Evolutionary conservation across 2,113 vertebrate species (phyloP).

Genomic region (Notothenia rossii): DNA sequence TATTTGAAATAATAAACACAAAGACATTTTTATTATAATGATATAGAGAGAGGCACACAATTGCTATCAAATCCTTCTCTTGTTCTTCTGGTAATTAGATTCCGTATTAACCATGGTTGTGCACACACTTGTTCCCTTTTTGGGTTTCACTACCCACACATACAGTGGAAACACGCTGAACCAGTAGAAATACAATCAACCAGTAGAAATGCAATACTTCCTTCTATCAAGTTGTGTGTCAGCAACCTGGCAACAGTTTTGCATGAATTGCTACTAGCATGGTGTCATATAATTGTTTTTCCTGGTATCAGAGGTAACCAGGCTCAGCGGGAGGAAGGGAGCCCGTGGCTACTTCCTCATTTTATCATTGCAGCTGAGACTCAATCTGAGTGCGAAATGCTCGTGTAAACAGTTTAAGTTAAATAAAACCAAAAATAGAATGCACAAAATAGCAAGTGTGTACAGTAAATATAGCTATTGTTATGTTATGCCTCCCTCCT

Average conservation of each 20-base stretch:
- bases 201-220: background rate
- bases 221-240: slow-evolving; percentile 14
- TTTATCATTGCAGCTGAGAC: slow-evolving; percentile 3
- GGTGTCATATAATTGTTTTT: background rate
- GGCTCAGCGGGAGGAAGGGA: slow-evolving; percentile 5
- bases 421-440: background rate
- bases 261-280: background rate
- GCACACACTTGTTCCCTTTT: background rate
- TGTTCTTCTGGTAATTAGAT: background rate
- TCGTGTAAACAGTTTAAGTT: background rate
- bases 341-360: background rate
- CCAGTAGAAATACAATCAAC: background rate
- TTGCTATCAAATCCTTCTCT: background rate
- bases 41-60: no score
- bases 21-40: background rate
- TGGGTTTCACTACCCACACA: no score
- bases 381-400: background rate
- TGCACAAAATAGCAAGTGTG: background rate
- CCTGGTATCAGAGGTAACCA: slow-evolving; percentile 1
- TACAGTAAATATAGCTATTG: background rate
- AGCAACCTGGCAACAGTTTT: background rate
- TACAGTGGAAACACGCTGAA: background rate
- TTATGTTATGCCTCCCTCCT: slow-evolving; percentile 10
- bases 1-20: background rate
- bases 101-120: background rate